These are phyloP conservation scores for Willowsia nigromaculata DNA, from an alignment of 2,888 invertebrate genomes.

Conservation along the genomic window DNA sequence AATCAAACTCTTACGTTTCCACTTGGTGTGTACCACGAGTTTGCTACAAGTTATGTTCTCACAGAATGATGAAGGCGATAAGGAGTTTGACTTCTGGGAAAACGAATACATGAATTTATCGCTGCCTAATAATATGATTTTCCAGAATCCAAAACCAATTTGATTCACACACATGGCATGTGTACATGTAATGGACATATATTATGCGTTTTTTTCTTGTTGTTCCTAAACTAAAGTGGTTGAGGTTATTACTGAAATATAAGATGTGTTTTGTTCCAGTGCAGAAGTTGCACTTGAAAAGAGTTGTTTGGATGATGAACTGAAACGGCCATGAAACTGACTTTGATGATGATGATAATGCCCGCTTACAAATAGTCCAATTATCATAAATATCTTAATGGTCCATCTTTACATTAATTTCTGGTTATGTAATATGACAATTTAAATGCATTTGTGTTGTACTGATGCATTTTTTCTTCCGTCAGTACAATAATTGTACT, in stretches of 20 bases:
- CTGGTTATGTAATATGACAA: not conserved
- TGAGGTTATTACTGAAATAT: no score
- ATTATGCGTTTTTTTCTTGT: no score
- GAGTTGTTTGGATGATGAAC: slow-evolving; percentile 11
- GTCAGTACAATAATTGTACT: no score
- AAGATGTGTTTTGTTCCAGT: not conserved
- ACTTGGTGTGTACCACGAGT: not conserved
- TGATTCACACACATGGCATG: no score
- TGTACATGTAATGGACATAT: no score
- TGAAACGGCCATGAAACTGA: slow-evolving; percentile 56
- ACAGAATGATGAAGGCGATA: not conserved
- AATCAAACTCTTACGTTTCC: not conserved
- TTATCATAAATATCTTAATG: slow-evolving; percentile 46
- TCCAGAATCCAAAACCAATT: no score
- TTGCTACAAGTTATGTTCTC: not conserved
- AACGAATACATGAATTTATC: slow-evolving; percentile 3
- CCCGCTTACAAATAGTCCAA: slow-evolving; percentile 61
- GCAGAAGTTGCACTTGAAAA: slow-evolving; percentile 14
- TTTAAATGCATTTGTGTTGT: no score
- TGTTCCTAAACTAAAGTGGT: no score
- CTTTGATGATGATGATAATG: slow-evolving; percentile 39
- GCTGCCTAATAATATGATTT: not conserved
- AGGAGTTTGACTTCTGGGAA: not conserved
- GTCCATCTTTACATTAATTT: not conserved
- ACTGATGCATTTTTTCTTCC: no score